A percentile compares a stretch with the other conserved stretches of the same genome.
phyloP scores from a whole-genome alignment of 2,113 vertebrate species.

The Marmota monax region DNA sequence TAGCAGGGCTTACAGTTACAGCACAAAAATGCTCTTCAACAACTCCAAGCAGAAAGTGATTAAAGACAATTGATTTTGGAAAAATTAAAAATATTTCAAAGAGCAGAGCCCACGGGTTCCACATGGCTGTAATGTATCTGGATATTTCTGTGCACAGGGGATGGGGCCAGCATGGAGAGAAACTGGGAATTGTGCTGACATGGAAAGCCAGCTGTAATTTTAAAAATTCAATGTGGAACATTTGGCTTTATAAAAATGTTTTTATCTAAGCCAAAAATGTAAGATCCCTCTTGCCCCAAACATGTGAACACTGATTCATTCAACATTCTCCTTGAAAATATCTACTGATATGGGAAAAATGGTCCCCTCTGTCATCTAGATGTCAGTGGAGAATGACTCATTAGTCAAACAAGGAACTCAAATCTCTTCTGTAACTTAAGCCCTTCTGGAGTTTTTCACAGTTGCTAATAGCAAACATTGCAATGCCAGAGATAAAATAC shows the following conservation, averaged over 20 bases:
- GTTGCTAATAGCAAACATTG: neutral
- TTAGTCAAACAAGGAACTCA: constrained; percentile 5
- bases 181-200: neutral
- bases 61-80: constrained; percentile 18
- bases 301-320: constrained; percentile 37
- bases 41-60: constrained; percentile 22
- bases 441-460: neutral
- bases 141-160: neutral
- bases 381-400: neutral
- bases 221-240: constrained; percentile 28
- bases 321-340: constrained; percentile 59
- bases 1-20: neutral
- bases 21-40: neutral
- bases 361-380: neutral
- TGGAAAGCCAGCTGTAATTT: neutral
- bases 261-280: neutral
- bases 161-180: neutral
- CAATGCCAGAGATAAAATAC: neutral
- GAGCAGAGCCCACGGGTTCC: neutral
- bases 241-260: neutral
- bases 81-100: neutral
- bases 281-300: neutral
- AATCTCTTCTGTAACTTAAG: neutral
- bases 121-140: fast-evolving
- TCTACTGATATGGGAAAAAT: neutral